Percentiles rank a stretch among this genome's conserved stretches.
phyloP scores from a whole-genome alignment of 1,140 invertebrate genomes.

The Limonius californicus region DNA sequence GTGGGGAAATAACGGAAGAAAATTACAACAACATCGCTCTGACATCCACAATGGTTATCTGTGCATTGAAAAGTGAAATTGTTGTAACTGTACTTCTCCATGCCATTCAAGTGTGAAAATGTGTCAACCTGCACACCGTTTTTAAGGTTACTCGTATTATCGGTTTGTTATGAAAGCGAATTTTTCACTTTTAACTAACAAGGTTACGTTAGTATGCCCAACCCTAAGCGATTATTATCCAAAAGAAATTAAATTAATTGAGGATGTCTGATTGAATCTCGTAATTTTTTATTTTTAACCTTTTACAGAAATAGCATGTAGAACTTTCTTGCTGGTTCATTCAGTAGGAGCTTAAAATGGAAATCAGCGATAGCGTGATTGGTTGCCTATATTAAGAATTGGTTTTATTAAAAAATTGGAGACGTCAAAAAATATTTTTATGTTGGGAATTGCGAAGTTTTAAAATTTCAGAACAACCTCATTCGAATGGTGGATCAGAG shows the following conservation, averaged over 20 bases:
- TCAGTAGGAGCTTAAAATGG: background rate
- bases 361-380: background rate
- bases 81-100: slow-evolving; percentile 7
- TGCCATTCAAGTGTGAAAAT: background rate
- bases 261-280: background rate
- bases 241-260: no score
- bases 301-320: no score
- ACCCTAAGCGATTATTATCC: no score
- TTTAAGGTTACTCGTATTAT: background rate
- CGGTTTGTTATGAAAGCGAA: background rate
- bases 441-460: no score
- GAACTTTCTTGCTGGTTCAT: background rate
- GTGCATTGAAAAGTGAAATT: slow-evolving; percentile 14
- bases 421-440: no score
- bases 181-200: no score
- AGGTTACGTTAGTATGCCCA: no score
- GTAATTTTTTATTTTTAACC: background rate
- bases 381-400: background rate
- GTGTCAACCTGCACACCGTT: background rate
- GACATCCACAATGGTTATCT: slow-evolving; percentile 9
- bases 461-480: no score
- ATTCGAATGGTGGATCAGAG: no score
- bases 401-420: no score
- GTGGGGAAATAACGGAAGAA: slow-evolving; percentile 7
- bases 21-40: background rate